Evolutionary conservation across 2,888 invertebrate genomes (phyloP).

Genomic region (Drosophila falleni): DNA sequence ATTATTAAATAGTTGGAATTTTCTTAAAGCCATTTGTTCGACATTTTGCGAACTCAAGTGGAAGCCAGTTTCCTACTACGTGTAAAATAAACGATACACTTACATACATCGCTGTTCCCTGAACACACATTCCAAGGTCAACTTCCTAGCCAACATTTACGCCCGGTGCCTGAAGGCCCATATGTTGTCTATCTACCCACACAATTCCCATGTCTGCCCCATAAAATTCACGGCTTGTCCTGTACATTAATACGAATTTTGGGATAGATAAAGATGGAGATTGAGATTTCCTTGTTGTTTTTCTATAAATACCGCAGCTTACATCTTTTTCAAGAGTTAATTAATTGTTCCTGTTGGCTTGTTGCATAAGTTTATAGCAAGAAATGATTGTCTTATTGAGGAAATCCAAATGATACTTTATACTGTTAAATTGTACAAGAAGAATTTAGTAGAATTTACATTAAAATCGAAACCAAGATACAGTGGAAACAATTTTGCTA

Average conservation of each 20-base stretch:
- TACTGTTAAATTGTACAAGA: too few relatives aligned
- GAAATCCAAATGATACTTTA: neutral
- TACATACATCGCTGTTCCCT: conserved; percentile 17
- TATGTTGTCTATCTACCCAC: conserved; percentile 26
- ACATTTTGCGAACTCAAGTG: conserved; percentile 11
- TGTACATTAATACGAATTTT: neutral
- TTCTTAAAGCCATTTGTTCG: conserved; percentile 31
- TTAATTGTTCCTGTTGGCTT: conserved; percentile 10
- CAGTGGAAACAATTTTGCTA: too few relatives aligned
- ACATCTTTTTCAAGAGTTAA: conserved; percentile 19
- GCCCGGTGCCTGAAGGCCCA: conserved; percentile 21
- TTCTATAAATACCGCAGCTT: conserved; percentile 18
- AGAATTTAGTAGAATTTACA: too few relatives aligned
- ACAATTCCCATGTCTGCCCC: neutral
- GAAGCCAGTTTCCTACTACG: neutral
- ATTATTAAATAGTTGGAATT: conserved; percentile 28
- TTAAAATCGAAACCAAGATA: too few relatives aligned
- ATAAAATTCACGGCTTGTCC: conserved; percentile 15
- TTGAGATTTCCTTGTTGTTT: conserved; percentile 24
- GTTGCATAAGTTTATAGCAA: neutral
- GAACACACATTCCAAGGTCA: conserved; percentile 16
- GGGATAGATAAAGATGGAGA: conserved; percentile 9
- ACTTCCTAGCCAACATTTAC: conserved; percentile 30
- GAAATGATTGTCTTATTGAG: conserved; percentile 8
- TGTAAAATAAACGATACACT: conserved; percentile 11